Percentiles rank a stretch among this genome's conserved stretches.
phyloP scores from a whole-genome alignment of 2,888 invertebrate species.

The Orthosia incerta region DNA sequence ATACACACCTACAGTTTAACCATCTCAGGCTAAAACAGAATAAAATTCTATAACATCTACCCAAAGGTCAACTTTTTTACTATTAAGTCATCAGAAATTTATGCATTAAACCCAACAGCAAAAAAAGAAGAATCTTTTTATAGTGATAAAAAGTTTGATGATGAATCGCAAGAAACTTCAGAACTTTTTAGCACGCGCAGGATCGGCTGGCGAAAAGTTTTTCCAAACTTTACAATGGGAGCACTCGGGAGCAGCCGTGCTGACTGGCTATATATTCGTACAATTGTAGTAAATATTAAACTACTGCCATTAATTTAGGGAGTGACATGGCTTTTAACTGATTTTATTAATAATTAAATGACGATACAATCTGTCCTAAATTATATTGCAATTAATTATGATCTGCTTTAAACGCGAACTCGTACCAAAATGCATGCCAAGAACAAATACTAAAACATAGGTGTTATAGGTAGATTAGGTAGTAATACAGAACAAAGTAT shows the following conservation, averaged over 20 bases:
- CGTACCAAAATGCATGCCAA: constrained; percentile 24
- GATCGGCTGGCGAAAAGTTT: constrained; percentile 51
- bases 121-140: constrained; percentile 41
- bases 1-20: constrained; percentile 23
- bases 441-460: constrained; percentile 21
- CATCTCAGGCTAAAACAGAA: neutral
- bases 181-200: constrained; percentile 62
- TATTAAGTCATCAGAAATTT: neutral
- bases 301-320: constrained; percentile 27
- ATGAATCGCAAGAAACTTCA: constrained; percentile 46
- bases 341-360: constrained; percentile 28
- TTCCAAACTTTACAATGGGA: constrained; percentile 53
- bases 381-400: constrained; percentile 17
- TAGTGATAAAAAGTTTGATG: constrained; percentile 49
- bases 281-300: constrained; percentile 42
- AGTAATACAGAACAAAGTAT: neutral
- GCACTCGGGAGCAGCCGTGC: constrained; percentile 22
- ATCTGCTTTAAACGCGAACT: constrained; percentile 15
- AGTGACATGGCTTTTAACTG: constrained; percentile 13
- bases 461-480: neutral
- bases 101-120: constrained; percentile 5
- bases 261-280: constrained; percentile 58
- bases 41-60: neutral
- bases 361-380: constrained; percentile 8
- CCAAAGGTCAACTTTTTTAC: neutral